Evolutionary conservation across 2,888 invertebrate species (phyloP), one percentile per base, ranked within the genome.

Genomic region (Eumerus sabulonum): DNA sequence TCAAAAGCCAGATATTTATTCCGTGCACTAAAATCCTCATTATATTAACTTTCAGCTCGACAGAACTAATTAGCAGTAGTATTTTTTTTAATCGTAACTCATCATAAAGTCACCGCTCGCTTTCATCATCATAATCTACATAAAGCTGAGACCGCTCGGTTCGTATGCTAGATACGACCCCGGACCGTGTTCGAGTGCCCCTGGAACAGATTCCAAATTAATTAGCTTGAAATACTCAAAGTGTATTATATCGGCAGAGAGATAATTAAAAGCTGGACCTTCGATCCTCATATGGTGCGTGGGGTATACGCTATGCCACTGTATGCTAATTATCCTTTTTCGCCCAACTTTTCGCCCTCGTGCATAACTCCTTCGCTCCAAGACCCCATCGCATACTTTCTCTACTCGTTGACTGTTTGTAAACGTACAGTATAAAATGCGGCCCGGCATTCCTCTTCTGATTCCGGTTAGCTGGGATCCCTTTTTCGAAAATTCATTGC

Each of bases 191-290:
- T 2, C 27, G 27, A 27, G 27, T 27, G 27, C 27, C 27, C 27
- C 27, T 27, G 27, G 27, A 27, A 27, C 27, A 27, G 27, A 27
- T 27, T 40, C 40, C 40, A 79, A 74, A 74, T 79, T 79, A 79
- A 79, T 79, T 79, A 74, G 70, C 74, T 70, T 13, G 79, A 54
- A 79, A 70, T 68, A 74, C 74, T 79, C 74, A 74, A 74, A 68
- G 79, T 74, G 54, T 74, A 66, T 74, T 68, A 68, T 74, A 72
- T 72, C 66, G 76, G 54, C 44, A 36, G 56, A 60, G 68, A 56
- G 79, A 79, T 79, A 79, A 79, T 79, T 79, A 79, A 79, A 79
- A 79, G 74, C 64, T 42, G 79, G 68, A 79, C 79, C 74, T 79
- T 70, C 54, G 51, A 74, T 64, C 54, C 68, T 56, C 63, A 74